Evolutionary conservation across 2,888 invertebrate species (phyloP).

Genomic region (Oligia latruncula): DNA sequence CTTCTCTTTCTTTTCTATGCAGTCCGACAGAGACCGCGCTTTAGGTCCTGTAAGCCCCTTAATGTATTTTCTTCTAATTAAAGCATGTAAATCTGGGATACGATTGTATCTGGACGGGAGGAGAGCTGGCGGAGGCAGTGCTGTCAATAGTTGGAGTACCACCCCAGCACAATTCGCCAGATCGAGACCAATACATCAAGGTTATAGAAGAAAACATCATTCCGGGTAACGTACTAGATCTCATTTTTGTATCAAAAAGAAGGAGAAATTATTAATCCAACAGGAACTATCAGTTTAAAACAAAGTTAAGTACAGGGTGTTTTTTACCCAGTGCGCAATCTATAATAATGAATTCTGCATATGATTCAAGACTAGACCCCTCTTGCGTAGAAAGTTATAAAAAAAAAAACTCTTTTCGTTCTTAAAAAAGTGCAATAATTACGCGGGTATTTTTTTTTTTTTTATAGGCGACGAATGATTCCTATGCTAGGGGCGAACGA

Average conservation of each 20-base stretch:
- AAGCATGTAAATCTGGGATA: constrained; percentile 82
- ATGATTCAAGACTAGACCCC: not conserved
- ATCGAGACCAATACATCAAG: constrained; percentile 75
- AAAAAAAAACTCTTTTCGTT: no score
- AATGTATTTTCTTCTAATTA: not conserved
- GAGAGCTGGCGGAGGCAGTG: constrained; percentile 75
- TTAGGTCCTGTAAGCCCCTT: no score
- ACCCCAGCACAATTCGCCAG: constrained; percentile 82
- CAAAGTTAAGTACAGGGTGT: not conserved
- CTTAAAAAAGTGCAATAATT: no score
- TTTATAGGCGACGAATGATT: no score
- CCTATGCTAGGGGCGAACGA: no score
- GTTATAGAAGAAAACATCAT: constrained; percentile 75
- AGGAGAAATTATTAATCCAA: not conserved
- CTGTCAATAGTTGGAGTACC: constrained; percentile 81
- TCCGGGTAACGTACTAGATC: constrained; percentile 71
- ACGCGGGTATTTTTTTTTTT: no score
- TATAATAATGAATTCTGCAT: not conserved
- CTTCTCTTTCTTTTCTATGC: no score
- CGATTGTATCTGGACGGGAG: constrained; percentile 75
- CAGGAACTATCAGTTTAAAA: not conserved
- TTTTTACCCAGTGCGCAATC: not conserved
- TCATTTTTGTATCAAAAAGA: not conserved
- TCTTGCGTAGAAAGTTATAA: no score
- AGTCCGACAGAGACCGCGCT: no score